Evolutionary conservation across 2,888 invertebrate species (phyloP).

Genomic region (Ariolimax columbianus): DNA sequence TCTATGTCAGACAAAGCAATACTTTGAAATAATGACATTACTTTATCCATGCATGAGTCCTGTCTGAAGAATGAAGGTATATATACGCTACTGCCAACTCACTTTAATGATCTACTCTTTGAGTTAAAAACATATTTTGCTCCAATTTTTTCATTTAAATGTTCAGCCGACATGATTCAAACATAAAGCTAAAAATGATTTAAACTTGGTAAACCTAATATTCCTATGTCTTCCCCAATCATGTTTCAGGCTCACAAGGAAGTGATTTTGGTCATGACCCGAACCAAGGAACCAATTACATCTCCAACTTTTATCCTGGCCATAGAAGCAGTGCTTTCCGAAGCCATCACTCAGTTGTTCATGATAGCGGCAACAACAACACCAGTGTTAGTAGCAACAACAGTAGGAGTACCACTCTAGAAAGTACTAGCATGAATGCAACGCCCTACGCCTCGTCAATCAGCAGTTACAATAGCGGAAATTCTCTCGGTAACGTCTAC

Average conservation of each 20-base stretch:
- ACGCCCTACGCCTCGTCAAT: neutral
- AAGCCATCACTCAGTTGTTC: neutral
- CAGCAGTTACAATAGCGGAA: conserved; percentile 35
- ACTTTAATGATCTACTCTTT: no score
- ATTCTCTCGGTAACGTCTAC: conserved; percentile 51
- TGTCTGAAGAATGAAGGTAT: no score
- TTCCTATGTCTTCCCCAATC: neutral
- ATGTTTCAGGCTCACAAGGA: conserved; percentile 25
- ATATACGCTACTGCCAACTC: no score
- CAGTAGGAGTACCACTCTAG: conserved; percentile 11
- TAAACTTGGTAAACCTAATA: no score
- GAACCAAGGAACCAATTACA: neutral
- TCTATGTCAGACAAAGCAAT: no score
- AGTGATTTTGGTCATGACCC: neutral
- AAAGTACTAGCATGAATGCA: neutral
- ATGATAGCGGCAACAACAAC: neutral
- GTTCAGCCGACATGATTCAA: no score
- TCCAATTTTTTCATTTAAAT: no score
- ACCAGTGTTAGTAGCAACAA: neutral
- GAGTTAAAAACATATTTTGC: no score
- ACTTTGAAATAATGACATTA: no score
- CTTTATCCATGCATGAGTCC: no score
- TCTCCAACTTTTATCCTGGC: neutral
- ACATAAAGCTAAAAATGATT: no score
- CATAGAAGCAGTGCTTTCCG: conserved; percentile 28